These are phyloP conservation scores for Bubo blakistoni DNA, from an alignment of 2,113 vertebrate species.

Conservation along the genomic window DNA sequence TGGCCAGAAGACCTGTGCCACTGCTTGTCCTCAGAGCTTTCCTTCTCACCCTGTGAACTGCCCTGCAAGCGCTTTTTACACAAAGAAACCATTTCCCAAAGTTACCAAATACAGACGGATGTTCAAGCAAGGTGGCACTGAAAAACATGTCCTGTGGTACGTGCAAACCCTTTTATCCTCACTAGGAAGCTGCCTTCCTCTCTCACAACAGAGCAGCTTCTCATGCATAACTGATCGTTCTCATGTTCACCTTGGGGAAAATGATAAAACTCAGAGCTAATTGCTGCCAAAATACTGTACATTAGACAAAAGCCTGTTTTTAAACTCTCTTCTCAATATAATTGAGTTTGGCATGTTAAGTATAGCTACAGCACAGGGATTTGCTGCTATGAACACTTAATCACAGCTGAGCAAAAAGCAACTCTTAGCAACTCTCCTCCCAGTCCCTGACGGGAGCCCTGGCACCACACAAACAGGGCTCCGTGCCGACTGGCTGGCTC, in stretches of 20 bases:
- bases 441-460: not conserved
- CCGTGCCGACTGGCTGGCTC: not conserved
- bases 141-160: rapidly evolving
- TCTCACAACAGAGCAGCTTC: not conserved
- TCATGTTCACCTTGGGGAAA: not conserved
- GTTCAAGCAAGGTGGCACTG: not conserved
- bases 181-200: not conserved
- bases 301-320: not conserved
- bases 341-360: not conserved
- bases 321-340: not conserved
- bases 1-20: not conserved
- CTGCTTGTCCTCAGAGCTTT: not conserved
- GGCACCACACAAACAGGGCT: not conserved
- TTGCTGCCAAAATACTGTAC: not conserved
- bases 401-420: not conserved
- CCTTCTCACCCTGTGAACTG: not conserved
- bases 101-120: rapidly evolving
- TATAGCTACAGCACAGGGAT: not conserved
- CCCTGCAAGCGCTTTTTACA: not conserved
- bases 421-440: not conserved
- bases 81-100: not conserved
- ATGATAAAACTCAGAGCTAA: not conserved
- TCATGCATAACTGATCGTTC: not conserved
- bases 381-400: not conserved
- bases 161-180: not conserved